A percentile compares a stretch with the other conserved stretches of the same genome.
phyloP scores from a whole-genome alignment of 2,888 invertebrate species.

The Hydrotaea cyrtoneurina region DNA sequence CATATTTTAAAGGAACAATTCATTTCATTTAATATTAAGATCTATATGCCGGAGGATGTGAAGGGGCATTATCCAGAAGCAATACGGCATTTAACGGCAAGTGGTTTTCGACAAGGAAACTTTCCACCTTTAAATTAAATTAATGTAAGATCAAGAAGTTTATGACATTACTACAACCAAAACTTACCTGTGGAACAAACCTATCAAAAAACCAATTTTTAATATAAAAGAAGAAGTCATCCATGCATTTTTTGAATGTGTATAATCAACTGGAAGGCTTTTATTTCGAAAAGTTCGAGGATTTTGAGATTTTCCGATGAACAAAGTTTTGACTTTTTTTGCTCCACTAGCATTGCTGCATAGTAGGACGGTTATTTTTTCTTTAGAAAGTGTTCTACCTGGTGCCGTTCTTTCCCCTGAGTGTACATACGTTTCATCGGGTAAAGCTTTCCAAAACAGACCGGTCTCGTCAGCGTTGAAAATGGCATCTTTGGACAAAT shows the following conservation, averaged over 20 bases:
- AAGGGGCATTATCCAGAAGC: constrained; percentile 32
- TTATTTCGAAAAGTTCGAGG: constrained; percentile 39
- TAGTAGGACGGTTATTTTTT: constrained; percentile 30
- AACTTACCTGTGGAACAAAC: constrained; percentile 21
- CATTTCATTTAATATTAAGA: too few relatives aligned
- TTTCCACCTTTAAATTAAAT: constrained; percentile 13
- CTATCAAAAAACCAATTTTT: constrained; percentile 18
- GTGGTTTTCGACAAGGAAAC: background rate
- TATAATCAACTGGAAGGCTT: background rate
- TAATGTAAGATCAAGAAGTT: too few relatives aligned
- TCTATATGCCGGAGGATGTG: constrained; percentile 27
- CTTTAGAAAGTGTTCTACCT: constrained; percentile 45
- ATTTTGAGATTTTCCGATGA: constrained; percentile 37
- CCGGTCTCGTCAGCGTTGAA: too few relatives aligned
- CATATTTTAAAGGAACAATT: too few relatives aligned
- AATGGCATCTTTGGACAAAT: constrained; percentile 48
- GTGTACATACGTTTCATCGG: background rate
- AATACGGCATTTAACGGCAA: constrained; percentile 23
- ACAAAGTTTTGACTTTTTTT: constrained; percentile 39
- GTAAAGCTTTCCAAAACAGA: constrained; percentile 28
- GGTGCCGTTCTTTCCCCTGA: constrained; percentile 8
- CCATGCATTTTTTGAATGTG: constrained; percentile 26
- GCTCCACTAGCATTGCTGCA: constrained; percentile 43
- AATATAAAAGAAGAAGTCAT: constrained; percentile 27
- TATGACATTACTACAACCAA: too few relatives aligned